Evolutionary conservation across 2,797 vertebrate genomes (phyloP).

Genomic region (Spinus olivaceus): DNA sequence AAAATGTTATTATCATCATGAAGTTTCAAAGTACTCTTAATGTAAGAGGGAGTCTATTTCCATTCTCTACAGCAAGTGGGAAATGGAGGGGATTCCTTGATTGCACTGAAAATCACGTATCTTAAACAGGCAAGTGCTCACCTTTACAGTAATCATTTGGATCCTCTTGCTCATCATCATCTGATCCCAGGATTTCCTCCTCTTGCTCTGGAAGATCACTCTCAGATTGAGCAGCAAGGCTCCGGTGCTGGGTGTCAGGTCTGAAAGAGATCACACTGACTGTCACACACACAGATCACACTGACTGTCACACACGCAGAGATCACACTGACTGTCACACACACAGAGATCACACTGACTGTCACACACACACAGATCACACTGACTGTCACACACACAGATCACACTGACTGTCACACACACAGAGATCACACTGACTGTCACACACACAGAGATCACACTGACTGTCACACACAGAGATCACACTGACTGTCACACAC

Average conservation of each 20-base stretch:
- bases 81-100: neutral
- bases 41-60: neutral
- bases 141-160: constrained; percentile 98
- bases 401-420: neutral
- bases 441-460: neutral
- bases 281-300: neutral
- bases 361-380: no score
- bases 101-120: neutral
- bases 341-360: neutral
- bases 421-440: neutral
- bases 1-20: neutral
- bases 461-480: no score
- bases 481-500: no score
- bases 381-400: neutral
- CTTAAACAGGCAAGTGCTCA: constrained; percentile 25
- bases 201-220: constrained; percentile 84
- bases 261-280: constrained; percentile 66
- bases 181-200: constrained; percentile 95
- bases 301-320: neutral
- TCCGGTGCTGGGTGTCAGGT: constrained; percentile 87
- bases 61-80: neutral
- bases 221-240: constrained; percentile 82
- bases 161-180: constrained; percentile 97
- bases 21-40: neutral
- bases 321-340: no score